Evolutionary conservation across 2,113 vertebrate species (phyloP).

Genomic region (Limnothrissa miodon): DNA sequence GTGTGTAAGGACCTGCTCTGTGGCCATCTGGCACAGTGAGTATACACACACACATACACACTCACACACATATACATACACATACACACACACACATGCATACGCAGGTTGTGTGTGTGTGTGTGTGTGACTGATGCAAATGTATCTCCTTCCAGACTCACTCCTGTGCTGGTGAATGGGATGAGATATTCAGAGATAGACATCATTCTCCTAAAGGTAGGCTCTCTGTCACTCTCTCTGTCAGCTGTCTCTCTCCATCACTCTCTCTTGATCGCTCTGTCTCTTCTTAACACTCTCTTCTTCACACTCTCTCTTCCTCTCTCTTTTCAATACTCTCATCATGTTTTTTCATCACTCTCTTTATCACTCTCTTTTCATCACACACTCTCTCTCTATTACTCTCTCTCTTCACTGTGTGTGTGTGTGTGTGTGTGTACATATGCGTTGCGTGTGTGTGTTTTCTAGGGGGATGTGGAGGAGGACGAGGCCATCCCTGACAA

Average conservation of each 20-base stretch:
- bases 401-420: background rate
- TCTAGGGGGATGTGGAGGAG: conserved; percentile 92
- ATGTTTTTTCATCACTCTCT: too few species aligned
- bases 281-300: background rate
- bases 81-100: conserved; percentile 20
- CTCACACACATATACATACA: conserved; percentile 14
- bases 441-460: background rate
- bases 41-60: conserved; percentile 27
- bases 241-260: background rate
- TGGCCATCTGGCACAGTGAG: conserved; percentile 90
- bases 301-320: background rate
- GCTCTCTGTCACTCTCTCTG: conserved; percentile 34
- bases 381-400: too few species aligned
- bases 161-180: conserved; percentile 94
- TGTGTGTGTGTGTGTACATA: conserved; percentile 1
- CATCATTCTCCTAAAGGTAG: conserved; percentile 96
- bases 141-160: conserved; percentile 75
- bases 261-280: background rate
- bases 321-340: background rate
- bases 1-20: conserved; percentile 95
- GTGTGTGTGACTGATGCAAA: conserved; percentile 34
- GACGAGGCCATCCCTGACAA: conserved; percentile 94
- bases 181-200: conserved; percentile 99
- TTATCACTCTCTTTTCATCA: too few species aligned
- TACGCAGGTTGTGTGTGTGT: background rate